Base-by-base conservation (phyloP, 2,888 invertebrate genomes). In the Aporophyla lueneburgensis region DNA sequence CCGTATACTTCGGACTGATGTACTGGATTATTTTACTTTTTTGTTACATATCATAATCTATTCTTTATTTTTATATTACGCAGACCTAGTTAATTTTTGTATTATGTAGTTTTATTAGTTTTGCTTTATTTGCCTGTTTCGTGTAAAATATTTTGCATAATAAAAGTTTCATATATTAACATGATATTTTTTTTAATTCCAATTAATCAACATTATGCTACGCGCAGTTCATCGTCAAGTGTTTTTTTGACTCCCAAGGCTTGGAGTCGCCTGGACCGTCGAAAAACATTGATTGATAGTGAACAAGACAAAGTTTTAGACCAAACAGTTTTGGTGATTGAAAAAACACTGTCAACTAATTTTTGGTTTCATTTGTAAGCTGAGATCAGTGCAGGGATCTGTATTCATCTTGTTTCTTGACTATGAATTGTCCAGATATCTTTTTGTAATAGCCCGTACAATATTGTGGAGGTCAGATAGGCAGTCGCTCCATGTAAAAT, bases 131-230 rank as follows among this genome's bases (percentile, higher is more conserved):
- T 62, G 43, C 58, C 58, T 69, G 65, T 84, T 74, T 56, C 56
- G 14, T 59, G 46, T 65, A 74, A 70, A 62, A 62, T 78, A 74
- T 74, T 77, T 72, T 76, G 69, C 78, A 68, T 72, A 85, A 71
- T 85, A 85, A 86, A 85, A 12, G 63, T 66, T 84, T 61, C 61
- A 62, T 67, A 63, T 62, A 73, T 76, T 79, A 51, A 65, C 14
- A 51, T 40, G 12, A 19, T 21, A 51, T 21, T 86, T 77, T 85
- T 78, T 83, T 85, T 63, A 12, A 59, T 2, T 59, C 21, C 16
- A 10, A 24, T 43, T 51, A 9, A 51, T 43, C 2, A 27, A 62
- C 49, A 54, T 27, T 51, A 56, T 66, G 24, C 6, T 56, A 40
- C 10, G 33, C 33, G 59, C 59, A 4, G 10, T 59, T 33, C 10